Conservation (phyloP, 1,140 invertebrate genomes). For the Caenorhabditis elegans region WBcel235 BX284604.4:11482001-11482500, state of each 20-base stretch:
- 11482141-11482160: neutral
- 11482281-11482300: neutral
- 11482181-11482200: neutral
- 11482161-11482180: neutral
- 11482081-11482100: neutral
- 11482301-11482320: neutral
- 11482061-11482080: conserved; percentile 5
- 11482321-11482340: neutral
- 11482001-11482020: neutral
- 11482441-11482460: neutral
- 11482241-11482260: neutral
- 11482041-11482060: neutral
- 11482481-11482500: no score
- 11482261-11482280: neutral
- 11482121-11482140: neutral
- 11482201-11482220: neutral
- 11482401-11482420: no score
- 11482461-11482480: neutral
- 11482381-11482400: no score
- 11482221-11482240: neutral
- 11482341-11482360: neutral
- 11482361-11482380: no score
- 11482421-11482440: neutral
- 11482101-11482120: neutral
- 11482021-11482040: neutral